Evolutionary conservation across 2,113 vertebrate genomes (phyloP).

Genomic region (Myiagra hebetior): DNA sequence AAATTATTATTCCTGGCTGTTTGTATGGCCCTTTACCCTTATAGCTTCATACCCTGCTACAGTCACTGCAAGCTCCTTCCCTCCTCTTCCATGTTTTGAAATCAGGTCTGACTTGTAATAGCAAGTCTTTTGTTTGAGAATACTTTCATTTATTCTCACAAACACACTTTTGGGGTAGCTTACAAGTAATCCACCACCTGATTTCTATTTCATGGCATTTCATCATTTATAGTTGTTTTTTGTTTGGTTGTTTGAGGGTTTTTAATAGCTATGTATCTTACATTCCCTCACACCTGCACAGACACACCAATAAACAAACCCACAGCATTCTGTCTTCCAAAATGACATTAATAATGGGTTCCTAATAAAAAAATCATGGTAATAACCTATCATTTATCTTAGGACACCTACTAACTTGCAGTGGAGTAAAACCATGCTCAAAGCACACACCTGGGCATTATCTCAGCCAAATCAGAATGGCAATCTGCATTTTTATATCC

Average conservation of each 20-base stretch:
- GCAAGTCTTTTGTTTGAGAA: conserved; percentile 1
- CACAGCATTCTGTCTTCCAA: not conserved
- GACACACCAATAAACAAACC: not conserved
- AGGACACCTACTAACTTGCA: conserved; percentile 39
- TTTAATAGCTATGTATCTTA: conserved; percentile 3
- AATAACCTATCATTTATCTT: conserved; percentile 40
- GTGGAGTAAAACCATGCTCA: not conserved
- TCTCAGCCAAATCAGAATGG: not conserved
- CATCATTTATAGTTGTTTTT: not conserved
- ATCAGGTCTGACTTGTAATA: not conserved
- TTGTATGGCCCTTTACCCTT: not conserved
- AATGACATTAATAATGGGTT: conserved; percentile 21
- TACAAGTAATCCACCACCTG: not conserved
- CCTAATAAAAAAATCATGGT: conserved; percentile 13
- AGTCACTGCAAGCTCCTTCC: not conserved
- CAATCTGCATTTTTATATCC: conserved; percentile 42
- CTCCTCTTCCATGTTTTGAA: not conserved
- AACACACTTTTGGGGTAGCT: not conserved
- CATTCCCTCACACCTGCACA: not conserved
- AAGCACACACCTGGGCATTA: conserved; percentile 34
- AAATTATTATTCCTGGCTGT: not conserved
- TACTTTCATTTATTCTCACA: not conserved
- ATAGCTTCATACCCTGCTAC: not conserved
- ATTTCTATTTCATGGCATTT: not conserved
- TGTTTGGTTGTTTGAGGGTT: not conserved